Conservation (phyloP, 1,140 invertebrate species). For the Dinoponera quadriceps region DNA sequence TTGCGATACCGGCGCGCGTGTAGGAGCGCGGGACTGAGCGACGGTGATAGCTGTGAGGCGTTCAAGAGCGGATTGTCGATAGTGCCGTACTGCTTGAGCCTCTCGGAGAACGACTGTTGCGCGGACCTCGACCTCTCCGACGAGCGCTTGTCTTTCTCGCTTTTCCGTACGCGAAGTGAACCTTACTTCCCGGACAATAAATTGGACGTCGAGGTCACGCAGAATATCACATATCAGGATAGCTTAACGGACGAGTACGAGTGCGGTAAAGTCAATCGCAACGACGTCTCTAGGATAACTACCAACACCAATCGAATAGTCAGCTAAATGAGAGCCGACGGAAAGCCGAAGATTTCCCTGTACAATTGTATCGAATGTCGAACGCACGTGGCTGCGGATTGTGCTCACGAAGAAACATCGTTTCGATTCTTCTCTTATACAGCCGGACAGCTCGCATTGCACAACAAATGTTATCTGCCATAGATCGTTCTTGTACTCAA, state of each 20-base stretch:
- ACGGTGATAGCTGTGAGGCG: constrained; percentile 27
- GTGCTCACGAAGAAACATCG: not conserved
- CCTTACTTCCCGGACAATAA: constrained; percentile 78
- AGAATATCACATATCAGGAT: constrained; percentile 81
- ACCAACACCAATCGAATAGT: constrained; percentile 50
- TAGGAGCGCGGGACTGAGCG: constrained; percentile 32
- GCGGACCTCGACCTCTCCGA: constrained; percentile 53
- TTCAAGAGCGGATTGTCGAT: constrained; percentile 55
- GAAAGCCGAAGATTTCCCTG: constrained; percentile 8
- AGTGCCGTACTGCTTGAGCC: constrained; percentile 68
- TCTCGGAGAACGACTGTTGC: constrained; percentile 71
- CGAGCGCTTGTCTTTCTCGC: constrained; percentile 64
- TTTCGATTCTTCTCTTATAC: not conserved
- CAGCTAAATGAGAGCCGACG: constrained; percentile 32
- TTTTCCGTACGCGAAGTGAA: constrained; percentile 82
- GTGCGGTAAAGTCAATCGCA: constrained; percentile 73
- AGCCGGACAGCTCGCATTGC: not conserved
- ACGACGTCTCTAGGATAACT: constrained; percentile 59
- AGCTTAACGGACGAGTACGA: constrained; percentile 76
- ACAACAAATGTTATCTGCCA: constrained; percentile 6
- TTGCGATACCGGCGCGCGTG: constrained; percentile 43
- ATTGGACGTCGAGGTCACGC: constrained; percentile 81
- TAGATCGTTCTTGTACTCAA: not conserved
- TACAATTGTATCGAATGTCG: constrained; percentile 40
- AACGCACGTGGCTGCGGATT: not conserved